phyloP scores from a whole-genome alignment of 2,888 invertebrate species.

The Papilio demoleus region DNA sequence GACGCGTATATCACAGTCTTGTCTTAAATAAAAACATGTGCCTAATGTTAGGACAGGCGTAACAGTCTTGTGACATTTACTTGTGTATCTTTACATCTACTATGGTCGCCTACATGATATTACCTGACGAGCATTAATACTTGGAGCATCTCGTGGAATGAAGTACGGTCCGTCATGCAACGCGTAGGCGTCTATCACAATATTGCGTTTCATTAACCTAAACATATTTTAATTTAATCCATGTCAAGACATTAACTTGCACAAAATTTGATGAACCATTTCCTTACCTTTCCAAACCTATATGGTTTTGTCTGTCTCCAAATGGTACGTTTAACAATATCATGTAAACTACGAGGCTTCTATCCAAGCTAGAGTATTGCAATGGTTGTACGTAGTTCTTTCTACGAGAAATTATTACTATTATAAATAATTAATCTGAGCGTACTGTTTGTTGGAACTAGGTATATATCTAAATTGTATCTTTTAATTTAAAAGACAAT shows the following conservation, averaged over 20 bases:
- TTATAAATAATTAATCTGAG: not conserved
- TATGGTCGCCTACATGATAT: too few relatives aligned
- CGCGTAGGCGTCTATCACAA: conserved; percentile 14
- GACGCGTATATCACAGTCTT: too few relatives aligned
- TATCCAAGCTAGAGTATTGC: conserved; percentile 20
- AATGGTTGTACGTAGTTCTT: conserved; percentile 16
- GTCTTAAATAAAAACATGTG: too few relatives aligned
- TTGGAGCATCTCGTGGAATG: too few relatives aligned
- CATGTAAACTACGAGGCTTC: conserved; percentile 1
- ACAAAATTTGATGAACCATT: not conserved
- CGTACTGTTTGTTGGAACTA: not conserved
- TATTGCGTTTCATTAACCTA: not conserved
- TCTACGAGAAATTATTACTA: conserved; percentile 6
- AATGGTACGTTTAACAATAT: conserved; percentile 17
- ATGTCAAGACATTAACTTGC: not conserved
- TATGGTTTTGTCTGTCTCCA: conserved; percentile 27
- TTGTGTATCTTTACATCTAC: too few relatives aligned
- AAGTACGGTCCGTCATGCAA: conserved; percentile 31
- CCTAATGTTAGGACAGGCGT: too few relatives aligned
- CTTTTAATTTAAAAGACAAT: too few relatives aligned
- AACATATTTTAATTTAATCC: not conserved
- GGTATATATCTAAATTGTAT: too few relatives aligned
- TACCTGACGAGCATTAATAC: too few relatives aligned
- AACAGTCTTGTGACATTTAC: too few relatives aligned
- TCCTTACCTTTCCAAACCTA: conserved; percentile 29